Evolutionary conservation across 1,140 invertebrate species (phyloP).

Genomic region (Bombyx mandarina): DNA sequence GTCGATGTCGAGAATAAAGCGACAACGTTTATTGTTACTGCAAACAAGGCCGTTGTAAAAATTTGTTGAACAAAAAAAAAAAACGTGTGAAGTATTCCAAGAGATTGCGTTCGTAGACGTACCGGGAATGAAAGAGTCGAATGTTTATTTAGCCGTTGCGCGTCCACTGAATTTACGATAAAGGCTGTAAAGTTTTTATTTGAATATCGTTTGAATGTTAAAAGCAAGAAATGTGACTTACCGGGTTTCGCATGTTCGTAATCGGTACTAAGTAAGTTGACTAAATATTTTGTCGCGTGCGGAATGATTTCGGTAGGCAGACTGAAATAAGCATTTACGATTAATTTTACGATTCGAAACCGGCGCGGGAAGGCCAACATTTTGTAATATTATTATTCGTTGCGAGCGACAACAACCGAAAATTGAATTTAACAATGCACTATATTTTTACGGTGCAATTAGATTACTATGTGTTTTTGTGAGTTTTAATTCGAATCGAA

Average conservation of each 20-base stretch:
- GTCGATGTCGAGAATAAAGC: constrained; percentile 2
- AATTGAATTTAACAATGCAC: no score
- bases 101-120: no score
- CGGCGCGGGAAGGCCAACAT: background rate
- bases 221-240: constrained; percentile 18
- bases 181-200: background rate
- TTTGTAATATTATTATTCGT: background rate
- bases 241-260: constrained; percentile 25
- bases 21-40: constrained; percentile 5
- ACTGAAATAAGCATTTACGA: constrained; percentile 20
- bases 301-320: constrained; percentile 16
- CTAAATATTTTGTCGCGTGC: constrained; percentile 40
- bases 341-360: constrained; percentile 16
- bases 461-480: no score
- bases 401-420: no score
- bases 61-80: constrained; percentile 1
- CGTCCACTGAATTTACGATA: no score
- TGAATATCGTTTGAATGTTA: constrained; percentile 7
- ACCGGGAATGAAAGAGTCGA: no score
- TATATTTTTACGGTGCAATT: no score
- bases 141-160: no score
- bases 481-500: no score
- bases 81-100: background rate
- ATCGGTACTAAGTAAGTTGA: constrained; percentile 21
- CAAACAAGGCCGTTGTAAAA: constrained; percentile 1